These are phyloP conservation scores for Masticophis lateralis DNA, from an alignment of 2,797 vertebrate species.

Conservation along the genomic window DNA sequence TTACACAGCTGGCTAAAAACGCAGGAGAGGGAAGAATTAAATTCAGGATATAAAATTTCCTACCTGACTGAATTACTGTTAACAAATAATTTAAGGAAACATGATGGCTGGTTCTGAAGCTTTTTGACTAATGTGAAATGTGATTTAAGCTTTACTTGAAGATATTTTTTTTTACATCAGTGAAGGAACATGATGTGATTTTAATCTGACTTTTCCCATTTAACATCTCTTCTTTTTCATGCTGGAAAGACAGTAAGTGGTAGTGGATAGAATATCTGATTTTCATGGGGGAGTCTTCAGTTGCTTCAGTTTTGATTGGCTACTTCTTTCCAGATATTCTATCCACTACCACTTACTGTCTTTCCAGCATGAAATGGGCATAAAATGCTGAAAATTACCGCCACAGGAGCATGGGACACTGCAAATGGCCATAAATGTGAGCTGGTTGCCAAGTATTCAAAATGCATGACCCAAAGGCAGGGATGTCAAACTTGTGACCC, in stretches of 20 bases:
- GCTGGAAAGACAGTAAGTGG: not conserved
- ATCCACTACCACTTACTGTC: too few relatives aligned
- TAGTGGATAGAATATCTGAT: not conserved
- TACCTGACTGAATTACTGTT: not conserved
- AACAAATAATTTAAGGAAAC: constrained; percentile 60
- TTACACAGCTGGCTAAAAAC: not conserved
- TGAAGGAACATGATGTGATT: constrained; percentile 32
- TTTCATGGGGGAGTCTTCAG: not conserved
- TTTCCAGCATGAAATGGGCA: not conserved
- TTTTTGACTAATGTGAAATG: constrained; percentile 57
- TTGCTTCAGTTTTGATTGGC: too few relatives aligned
- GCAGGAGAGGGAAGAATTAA: not conserved
- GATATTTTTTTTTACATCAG: constrained; percentile 37
- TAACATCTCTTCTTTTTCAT: not conserved
- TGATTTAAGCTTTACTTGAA: constrained; percentile 47
- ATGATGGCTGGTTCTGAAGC: constrained; percentile 53
- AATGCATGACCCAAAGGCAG: too few relatives aligned
- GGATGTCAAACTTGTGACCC: too few relatives aligned
- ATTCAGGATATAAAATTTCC: not conserved
- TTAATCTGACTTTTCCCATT: constrained; percentile 46
- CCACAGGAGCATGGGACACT: not conserved
- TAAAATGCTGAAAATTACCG: not conserved
- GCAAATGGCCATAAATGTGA: not conserved
- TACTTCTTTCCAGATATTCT: too few relatives aligned
- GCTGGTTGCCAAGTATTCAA: not conserved